phyloP scores from a whole-genome alignment of 2,888 invertebrate genomes.

The Spodoptera picta region DNA sequence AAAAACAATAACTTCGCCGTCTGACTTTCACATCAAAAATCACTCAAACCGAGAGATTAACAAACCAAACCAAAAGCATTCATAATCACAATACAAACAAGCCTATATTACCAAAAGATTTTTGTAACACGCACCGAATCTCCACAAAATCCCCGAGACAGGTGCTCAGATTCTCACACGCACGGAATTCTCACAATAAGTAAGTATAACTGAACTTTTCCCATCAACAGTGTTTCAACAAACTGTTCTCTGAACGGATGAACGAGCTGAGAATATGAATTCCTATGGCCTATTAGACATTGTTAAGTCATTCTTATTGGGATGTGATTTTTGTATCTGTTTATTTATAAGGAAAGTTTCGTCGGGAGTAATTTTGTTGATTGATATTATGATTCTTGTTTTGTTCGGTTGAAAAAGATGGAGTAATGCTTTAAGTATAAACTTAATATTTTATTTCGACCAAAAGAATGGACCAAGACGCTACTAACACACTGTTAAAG shows the following conservation, averaged over 20 bases:
- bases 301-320: slow-evolving; percentile 40
- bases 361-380: no score
- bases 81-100: slow-evolving; percentile 24
- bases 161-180: slow-evolving; percentile 61
- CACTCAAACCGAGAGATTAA: not conserved
- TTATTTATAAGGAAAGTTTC: slow-evolving; percentile 11
- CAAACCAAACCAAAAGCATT: slow-evolving; percentile 3
- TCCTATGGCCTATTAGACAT: slow-evolving; percentile 31
- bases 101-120: slow-evolving; percentile 23
- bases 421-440: no score
- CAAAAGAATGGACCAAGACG: no score
- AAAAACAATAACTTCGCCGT: not conserved
- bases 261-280: slow-evolving; percentile 46
- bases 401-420: no score
- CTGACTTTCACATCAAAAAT: not conserved
- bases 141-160: slow-evolving; percentile 46
- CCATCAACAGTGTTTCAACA: slow-evolving; percentile 51
- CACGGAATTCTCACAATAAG: slow-evolving; percentile 53
- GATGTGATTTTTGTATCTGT: slow-evolving; percentile 20
- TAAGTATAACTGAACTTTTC: slow-evolving; percentile 56
- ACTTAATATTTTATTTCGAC: no score
- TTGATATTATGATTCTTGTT: no score
- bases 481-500: not conserved
- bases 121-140: slow-evolving; percentile 32
- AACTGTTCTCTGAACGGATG: slow-evolving; percentile 27